phyloP scores from a whole-genome alignment of 2,113 vertebrate species.

The Semnornis frantzii region DNA sequence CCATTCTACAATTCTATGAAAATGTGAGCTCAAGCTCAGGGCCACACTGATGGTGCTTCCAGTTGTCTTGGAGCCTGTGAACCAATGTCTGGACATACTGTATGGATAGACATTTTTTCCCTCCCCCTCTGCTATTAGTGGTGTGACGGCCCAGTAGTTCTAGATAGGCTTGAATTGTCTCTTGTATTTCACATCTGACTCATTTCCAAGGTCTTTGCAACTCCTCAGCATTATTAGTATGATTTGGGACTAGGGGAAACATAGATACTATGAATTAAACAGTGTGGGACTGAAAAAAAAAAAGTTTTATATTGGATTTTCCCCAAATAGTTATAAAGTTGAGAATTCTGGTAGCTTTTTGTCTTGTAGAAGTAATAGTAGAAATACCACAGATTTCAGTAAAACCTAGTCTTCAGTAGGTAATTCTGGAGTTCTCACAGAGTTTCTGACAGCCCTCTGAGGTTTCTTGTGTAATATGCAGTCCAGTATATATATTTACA shows the following conservation, averaged over 20 bases:
- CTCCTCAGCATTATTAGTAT: background rate
- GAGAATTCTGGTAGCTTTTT: background rate
- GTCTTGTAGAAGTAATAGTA: background rate
- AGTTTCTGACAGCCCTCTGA: background rate
- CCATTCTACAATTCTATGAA: too few relatives aligned
- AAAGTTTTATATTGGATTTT: background rate
- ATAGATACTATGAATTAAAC: background rate
- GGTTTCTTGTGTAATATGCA: background rate
- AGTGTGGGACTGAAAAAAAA: background rate
- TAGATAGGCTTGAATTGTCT: background rate
- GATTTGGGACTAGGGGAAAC: background rate
- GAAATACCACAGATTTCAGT: background rate
- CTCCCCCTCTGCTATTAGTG: background rate
- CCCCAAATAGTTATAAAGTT: background rate
- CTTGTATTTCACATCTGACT: background rate
- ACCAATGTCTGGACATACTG: background rate
- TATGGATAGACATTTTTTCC: background rate
- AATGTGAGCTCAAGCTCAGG: background rate
- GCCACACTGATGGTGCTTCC: slow-evolving; percentile 8
- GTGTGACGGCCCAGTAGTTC: background rate
- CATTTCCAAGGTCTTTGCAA: background rate
- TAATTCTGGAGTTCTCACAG: accelerated
- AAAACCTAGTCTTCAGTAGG: background rate
- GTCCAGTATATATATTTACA: background rate
- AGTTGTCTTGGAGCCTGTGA: slow-evolving; percentile 11